phyloP scores from a whole-genome alignment of 2,797 vertebrate species.

The Garrulus glandarius region DNA sequence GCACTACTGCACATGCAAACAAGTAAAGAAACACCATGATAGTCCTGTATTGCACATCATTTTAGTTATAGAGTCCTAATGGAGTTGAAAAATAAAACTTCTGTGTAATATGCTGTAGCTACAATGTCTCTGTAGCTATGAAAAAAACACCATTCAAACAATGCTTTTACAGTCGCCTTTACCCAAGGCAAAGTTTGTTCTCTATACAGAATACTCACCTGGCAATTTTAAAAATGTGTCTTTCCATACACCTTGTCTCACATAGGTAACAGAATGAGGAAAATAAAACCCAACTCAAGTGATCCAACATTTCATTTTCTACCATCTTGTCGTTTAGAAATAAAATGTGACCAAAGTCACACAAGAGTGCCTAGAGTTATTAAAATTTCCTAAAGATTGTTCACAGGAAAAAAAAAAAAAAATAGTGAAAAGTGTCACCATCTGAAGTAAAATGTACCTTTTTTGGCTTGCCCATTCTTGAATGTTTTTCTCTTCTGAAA shows the following conservation, averaged over 20 bases:
- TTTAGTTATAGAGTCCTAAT: background rate
- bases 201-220: background rate
- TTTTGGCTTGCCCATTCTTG: background rate
- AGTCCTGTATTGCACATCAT: background rate
- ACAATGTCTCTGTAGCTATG: background rate
- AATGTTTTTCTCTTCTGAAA: constrained; percentile 36
- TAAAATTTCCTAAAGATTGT: background rate
- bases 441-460: constrained; percentile 58
- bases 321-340: background rate
- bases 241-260: background rate
- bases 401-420: background rate
- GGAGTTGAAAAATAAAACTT: background rate
- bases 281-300: background rate
- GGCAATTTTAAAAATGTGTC: background rate
- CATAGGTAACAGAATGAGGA: background rate
- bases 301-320: background rate
- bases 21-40: background rate
- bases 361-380: background rate
- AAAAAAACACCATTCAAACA: background rate
- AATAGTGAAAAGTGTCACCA: background rate
- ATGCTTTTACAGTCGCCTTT: background rate
- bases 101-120: background rate
- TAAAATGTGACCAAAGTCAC: background rate
- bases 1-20: background rate
- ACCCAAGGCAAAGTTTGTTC: background rate